These are phyloP conservation scores for Brachypodius melanocephalos DNA, from an alignment of 2,113 vertebrate species.

Conservation along the genomic window DNA sequence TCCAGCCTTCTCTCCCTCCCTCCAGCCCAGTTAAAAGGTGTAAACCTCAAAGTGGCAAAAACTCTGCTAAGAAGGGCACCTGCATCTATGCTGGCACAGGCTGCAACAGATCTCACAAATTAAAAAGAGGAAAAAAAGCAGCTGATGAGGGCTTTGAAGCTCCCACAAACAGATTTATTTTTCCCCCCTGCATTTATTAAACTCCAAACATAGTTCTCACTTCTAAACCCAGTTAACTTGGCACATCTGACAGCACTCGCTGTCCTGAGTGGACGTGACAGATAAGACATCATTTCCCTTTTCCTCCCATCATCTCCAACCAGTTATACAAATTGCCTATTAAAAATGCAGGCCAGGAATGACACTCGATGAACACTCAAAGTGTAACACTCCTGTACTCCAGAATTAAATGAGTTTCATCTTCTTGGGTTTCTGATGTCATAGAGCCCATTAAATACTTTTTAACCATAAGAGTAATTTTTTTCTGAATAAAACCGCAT, in stretches of 20 bases:
- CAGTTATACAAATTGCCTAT: background rate
- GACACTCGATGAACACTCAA: background rate
- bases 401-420: background rate
- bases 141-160: background rate
- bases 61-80: background rate
- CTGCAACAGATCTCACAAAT: background rate
- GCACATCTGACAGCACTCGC: background rate
- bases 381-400: no score
- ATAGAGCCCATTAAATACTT: background rate
- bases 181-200: background rate
- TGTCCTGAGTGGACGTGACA: background rate
- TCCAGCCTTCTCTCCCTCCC: background rate
- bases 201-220: background rate
- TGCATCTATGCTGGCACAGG: slow-evolving; percentile 29
- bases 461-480: background rate
- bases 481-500: background rate
- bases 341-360: background rate
- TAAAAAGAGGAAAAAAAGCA: background rate
- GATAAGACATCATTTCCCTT: background rate
- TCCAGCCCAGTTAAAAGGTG: background rate
- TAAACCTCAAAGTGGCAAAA: background rate
- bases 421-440: background rate
- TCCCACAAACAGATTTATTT: background rate
- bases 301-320: background rate
- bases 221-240: background rate